Percentiles rank a stretch among this genome's conserved stretches.
These are phyloP conservation scores for Cyprinodon tularosa DNA, from an alignment of 2,113 vertebrate genomes.

Conservation along the genomic window DNA sequence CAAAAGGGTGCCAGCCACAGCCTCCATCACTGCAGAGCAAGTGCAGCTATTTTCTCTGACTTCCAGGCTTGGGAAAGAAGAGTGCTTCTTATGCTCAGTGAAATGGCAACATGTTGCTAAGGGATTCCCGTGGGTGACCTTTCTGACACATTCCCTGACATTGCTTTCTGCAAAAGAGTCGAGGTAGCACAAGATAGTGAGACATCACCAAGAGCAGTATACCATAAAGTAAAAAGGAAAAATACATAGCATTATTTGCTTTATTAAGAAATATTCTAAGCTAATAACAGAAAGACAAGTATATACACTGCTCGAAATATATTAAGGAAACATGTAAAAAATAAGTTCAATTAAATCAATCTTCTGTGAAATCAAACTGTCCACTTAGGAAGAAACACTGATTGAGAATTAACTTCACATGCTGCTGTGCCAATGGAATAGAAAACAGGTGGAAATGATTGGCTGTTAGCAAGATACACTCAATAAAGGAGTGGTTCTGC, in stretches of 20 bases:
- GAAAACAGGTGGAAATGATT: no score
- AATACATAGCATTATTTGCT: constrained; percentile 3
- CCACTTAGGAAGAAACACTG: no score
- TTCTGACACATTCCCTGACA: constrained; percentile 24
- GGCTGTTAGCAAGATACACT: no score
- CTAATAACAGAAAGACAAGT: neutral
- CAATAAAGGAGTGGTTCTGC: no score
- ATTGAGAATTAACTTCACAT: no score
- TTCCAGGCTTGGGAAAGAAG: constrained; percentile 10
- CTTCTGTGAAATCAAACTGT: no score
- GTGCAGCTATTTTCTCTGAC: constrained; percentile 28
- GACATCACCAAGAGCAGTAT: neutral
- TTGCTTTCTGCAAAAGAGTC: constrained; percentile 20
- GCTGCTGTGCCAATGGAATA: no score
- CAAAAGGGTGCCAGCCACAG: constrained; percentile 38
- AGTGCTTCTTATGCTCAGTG: constrained; percentile 34
- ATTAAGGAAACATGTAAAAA: no score
- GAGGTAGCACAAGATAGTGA: constrained; percentile 4
- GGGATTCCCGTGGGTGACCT: constrained; percentile 46
- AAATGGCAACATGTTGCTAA: constrained; percentile 27
- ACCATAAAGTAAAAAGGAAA: constrained; percentile 14
- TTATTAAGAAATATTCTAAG: neutral
- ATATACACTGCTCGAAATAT: no score
- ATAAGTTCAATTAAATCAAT: no score
- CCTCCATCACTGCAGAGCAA: constrained; percentile 24